These are phyloP conservation scores for Albula goreensis DNA, from an alignment of 2,113 vertebrate genomes.

Conservation along the genomic window DNA sequence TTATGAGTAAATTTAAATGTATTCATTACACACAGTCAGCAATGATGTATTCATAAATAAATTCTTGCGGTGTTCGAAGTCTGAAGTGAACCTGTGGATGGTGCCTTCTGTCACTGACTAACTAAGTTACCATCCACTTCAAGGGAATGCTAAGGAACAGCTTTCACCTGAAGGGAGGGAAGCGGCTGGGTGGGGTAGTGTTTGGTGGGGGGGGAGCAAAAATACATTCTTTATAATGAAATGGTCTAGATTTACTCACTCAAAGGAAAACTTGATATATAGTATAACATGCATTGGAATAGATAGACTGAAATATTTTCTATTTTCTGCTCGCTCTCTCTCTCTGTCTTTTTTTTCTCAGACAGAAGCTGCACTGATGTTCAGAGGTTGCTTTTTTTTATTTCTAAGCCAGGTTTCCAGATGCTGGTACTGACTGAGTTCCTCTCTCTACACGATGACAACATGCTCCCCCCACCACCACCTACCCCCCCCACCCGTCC, in stretches of 20 bases:
- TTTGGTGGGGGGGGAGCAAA: not conserved
- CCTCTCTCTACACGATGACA: not conserved
- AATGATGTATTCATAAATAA: conserved; percentile 9
- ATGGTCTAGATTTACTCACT: not conserved
- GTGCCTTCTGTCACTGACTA: not conserved
- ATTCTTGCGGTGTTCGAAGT: not conserved
- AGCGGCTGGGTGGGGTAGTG: not conserved
- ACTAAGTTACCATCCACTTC: not conserved
- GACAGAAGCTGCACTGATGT: not conserved
- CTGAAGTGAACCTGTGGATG: not conserved
- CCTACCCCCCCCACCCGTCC: not conserved
- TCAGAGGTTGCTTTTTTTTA: conserved; percentile 1
- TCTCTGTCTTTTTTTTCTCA: not conserved
- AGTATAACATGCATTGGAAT: not conserved
- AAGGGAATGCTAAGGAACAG: not conserved
- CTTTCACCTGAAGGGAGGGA: not conserved
- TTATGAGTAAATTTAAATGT: conserved; percentile 5
- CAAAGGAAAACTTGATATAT: not conserved
- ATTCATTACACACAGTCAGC: not conserved
- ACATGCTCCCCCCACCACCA: not conserved
- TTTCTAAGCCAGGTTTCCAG: conserved; percentile 8
- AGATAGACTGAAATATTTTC: conserved; percentile 6
- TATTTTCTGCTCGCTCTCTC: not conserved
- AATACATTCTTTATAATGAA: not conserved
- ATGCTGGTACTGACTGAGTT: not conserved